These are phyloP conservation scores for Drosophila mulleri DNA, from an alignment of 2,888 invertebrate genomes.

Conservation along the genomic window DNA sequence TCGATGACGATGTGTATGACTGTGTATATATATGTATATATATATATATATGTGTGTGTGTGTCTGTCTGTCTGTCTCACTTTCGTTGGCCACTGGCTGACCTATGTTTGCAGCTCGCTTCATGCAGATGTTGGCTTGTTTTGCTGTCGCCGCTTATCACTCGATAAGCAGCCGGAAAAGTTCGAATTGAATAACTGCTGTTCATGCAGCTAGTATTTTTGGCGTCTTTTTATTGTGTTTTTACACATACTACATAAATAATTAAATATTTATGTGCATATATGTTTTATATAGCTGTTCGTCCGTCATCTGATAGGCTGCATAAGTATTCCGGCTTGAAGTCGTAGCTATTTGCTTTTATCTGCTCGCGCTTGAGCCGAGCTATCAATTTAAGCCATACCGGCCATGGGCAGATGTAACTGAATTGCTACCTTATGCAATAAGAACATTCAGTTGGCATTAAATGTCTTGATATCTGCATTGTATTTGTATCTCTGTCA, in stretches of 20 bases:
- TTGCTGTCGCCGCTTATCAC: slow-evolving; percentile 1
- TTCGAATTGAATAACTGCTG: slow-evolving; percentile 3
- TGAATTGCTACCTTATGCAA: neutral
- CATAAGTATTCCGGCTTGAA: slow-evolving; percentile 18
- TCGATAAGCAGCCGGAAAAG: slow-evolving; percentile 30
- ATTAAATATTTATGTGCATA: neutral
- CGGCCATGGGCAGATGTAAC: neutral
- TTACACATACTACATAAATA: no score
- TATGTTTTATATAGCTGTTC: neutral
- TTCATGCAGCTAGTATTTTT: slow-evolving; percentile 2
- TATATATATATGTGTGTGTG: no score
- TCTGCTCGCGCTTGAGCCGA: neutral
- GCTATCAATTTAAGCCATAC: neutral
- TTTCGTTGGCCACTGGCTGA: slow-evolving; percentile 25
- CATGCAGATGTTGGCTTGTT: slow-evolving; percentile 2
- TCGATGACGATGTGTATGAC: slow-evolving; percentile 13
- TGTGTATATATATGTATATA: no score
- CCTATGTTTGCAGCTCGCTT: slow-evolving; percentile 25
- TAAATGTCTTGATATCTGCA: no score
- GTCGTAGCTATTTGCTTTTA: slow-evolving; percentile 7
- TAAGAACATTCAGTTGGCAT: neutral
- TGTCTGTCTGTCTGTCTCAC: neutral
- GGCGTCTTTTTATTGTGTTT: neutral
- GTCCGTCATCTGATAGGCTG: slow-evolving; percentile 11
- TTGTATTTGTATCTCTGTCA: no score